Evolutionary conservation across 2,888 invertebrate species (phyloP).

Genomic region (Criorhina ranunculi): DNA sequence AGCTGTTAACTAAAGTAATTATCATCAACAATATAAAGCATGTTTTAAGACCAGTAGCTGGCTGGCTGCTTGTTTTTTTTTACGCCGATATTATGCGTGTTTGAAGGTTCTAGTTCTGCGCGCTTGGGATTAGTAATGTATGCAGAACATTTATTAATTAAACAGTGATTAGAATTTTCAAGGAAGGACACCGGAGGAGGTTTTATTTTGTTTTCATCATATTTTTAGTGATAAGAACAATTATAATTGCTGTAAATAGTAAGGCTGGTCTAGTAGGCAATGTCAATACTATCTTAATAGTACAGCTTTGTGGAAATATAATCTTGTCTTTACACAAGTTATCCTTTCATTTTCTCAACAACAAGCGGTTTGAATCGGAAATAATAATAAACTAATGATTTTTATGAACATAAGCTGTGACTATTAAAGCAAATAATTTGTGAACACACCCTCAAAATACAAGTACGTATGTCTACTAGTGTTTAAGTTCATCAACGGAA

Average conservation of each 20-base stretch:
- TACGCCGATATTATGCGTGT: slow-evolving; percentile 10
- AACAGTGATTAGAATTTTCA: slow-evolving; percentile 1
- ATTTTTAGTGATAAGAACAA: neutral
- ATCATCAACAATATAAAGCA: slow-evolving; percentile 45
- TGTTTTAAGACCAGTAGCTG: slow-evolving; percentile 45
- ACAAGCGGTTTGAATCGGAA: too few species aligned
- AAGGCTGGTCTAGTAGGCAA: too few species aligned
- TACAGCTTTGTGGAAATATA: too few species aligned
- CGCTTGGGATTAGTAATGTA: neutral
- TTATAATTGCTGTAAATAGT: neutral
- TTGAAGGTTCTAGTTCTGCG: neutral
- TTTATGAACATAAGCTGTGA: too few species aligned
- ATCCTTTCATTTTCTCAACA: too few species aligned
- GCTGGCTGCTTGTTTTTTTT: neutral
- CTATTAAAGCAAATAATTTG: too few species aligned
- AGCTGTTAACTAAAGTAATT: slow-evolving; percentile 58
- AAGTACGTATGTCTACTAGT: too few species aligned
- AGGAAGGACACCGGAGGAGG: neutral
- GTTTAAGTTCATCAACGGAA: too few species aligned
- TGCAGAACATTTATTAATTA: neutral
- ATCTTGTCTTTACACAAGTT: too few species aligned
- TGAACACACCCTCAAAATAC: too few species aligned
- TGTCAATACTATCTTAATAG: too few species aligned
- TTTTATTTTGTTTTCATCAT: neutral
- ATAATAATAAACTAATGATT: too few species aligned